A percentile compares a stretch with the other conserved stretches of the same genome.
Conservation (phyloP, 2,888 invertebrate species). For the Drosophila barbarae region DNA sequence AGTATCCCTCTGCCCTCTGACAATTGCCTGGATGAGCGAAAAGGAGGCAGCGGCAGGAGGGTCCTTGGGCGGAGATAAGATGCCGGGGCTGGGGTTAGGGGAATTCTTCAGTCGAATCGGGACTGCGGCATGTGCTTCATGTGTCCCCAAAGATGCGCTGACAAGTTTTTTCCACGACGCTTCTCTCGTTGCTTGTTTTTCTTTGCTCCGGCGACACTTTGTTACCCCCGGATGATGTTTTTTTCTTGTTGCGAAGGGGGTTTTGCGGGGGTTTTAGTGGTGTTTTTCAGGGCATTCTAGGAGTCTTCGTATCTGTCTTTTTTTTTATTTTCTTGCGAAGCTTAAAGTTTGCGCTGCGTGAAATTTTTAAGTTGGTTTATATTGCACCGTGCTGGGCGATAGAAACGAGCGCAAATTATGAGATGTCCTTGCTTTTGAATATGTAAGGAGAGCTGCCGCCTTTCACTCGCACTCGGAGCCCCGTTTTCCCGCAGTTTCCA, state of each 20-base stretch:
- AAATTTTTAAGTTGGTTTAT: constrained; percentile 56
- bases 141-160: constrained; percentile 45
- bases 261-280: background rate
- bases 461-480: background rate
- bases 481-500: background rate
- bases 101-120: constrained; percentile 22
- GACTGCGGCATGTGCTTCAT: constrained; percentile 48
- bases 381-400: constrained; percentile 28
- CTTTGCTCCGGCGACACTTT: constrained; percentile 40
- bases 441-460: constrained; percentile 28
- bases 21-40: constrained; percentile 38
- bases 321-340: constrained; percentile 7
- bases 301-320: background rate
- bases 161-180: constrained; percentile 39
- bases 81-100: background rate
- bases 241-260: background rate
- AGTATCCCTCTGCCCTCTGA: constrained; percentile 16
- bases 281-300: constrained; percentile 1
- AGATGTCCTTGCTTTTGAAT: constrained; percentile 48
- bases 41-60: background rate
- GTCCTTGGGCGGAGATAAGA: background rate
- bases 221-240: constrained; percentile 19
- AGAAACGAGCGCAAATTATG: constrained; percentile 42
- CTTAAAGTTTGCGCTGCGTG: constrained; percentile 54
- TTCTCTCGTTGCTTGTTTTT: constrained; percentile 20